Evolutionary conservation across 2,888 invertebrate genomes (phyloP).

Genomic region (Arge pagana): DNA sequence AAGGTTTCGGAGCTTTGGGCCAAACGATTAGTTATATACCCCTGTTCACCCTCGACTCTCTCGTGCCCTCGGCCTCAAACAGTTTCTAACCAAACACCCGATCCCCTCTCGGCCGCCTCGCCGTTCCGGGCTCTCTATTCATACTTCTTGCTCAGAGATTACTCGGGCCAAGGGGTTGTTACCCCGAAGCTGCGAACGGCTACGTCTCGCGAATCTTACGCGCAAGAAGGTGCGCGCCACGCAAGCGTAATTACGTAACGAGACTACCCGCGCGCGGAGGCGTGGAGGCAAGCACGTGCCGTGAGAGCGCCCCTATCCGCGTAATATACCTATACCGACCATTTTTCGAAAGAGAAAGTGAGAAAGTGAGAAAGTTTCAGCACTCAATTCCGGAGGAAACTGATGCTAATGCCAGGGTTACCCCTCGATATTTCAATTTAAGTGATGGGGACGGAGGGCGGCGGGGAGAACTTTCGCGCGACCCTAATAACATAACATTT

Average conservation of each 20-base stretch:
- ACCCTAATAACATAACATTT: slow-evolving; percentile 18
- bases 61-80: too few species aligned
- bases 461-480: background rate
- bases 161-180: background rate
- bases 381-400: slow-evolving; percentile 3
- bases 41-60: background rate
- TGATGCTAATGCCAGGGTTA: slow-evolving; percentile 12
- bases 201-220: too few species aligned
- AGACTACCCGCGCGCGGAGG: too few species aligned
- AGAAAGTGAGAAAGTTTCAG: slow-evolving; percentile 10
- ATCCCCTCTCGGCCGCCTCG: too few species aligned
- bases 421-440: slow-evolving; percentile 20
- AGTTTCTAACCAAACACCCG: slow-evolving; percentile 15
- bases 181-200: too few species aligned
- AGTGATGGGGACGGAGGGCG: background rate
- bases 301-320: too few species aligned
- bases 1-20: background rate
- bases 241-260: too few species aligned
- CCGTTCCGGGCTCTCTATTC: too few species aligned
- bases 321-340: too few species aligned
- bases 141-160: slow-evolving; percentile 16
- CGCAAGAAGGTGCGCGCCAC: too few species aligned
- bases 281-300: too few species aligned
- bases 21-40: slow-evolving; percentile 17
- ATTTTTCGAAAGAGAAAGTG: too few species aligned